Evolutionary conservation across 1,140 invertebrate species (phyloP), one percentile per base, ranked within the genome.

Genomic region (Hetaerina americana): DNA sequence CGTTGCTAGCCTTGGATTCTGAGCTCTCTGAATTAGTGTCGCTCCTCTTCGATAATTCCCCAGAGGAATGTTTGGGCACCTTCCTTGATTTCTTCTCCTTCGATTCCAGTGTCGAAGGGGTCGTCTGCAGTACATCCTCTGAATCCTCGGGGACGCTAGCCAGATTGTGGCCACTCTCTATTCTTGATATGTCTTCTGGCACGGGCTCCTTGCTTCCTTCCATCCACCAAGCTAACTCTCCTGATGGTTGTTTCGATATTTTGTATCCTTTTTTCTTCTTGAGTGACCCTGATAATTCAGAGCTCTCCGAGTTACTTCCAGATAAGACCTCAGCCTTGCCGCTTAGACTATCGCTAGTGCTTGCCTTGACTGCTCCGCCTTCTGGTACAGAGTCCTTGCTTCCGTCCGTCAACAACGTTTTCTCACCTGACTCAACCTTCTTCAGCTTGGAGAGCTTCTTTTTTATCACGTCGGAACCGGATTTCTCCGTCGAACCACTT

Each of bases 201-300:
- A 73, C 66, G 6, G 73, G 67, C n/a, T 75, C 76, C 27, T 80
- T 78, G 68, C 75, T 78, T 15, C 76, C 77, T 5, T 80, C 79
- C n/a, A 82, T 71, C 79, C 81, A 82, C 79, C 79, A 83, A 0
- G 74, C 74, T 66, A 77, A 79, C 27, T 81, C 80, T 29, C 77
- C 81, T 82, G 73, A 81, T 78, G 15, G 80, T 83, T 66, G 82
- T 82, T 27, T 82, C 81, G 70, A 82, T 80, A 72, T 76, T 82
- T 82, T 74, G 80, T n/a, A n/a, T n/a, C n/a, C 12, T 12, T 2
- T 18, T 68, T n/a, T 25, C 3, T 28, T 68, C 26, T 3, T 15
- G 12, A 24, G 67, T 68, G 12, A 10, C 26, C 1, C 12, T 68
- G 12, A 10, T n/a, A n/a, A n/a, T n/a, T n/a, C 67, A 26, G 67